These are phyloP conservation scores for Rhipidura dahli DNA, from an alignment of 2,113 vertebrate species.

Conservation along the genomic window DNA sequence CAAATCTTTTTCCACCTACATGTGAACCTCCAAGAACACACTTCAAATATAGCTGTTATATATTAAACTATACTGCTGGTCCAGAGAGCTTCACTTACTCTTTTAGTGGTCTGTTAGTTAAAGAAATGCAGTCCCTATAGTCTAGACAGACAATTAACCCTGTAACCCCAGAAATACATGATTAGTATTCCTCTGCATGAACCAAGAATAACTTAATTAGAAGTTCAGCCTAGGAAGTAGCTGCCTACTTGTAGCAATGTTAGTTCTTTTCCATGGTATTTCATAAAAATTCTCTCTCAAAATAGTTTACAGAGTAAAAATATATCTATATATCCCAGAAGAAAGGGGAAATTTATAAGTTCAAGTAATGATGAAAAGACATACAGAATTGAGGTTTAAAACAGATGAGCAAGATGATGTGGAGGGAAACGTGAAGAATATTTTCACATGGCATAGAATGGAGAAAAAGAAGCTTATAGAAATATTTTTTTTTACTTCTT, in stretches of 20 bases:
- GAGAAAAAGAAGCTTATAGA: not conserved
- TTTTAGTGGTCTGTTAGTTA: not conserved
- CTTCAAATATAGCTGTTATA: not conserved
- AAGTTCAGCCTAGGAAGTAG: not conserved
- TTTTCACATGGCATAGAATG: not conserved
- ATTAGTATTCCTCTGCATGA: not conserved
- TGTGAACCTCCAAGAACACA: not conserved
- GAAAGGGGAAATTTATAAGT: not conserved
- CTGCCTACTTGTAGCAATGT: not conserved
- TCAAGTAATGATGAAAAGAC: slow-evolving; percentile 14
- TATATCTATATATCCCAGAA: not conserved
- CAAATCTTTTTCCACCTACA: not conserved
- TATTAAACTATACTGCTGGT: not conserved
- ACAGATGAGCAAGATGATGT: not conserved
- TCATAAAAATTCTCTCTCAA: not conserved
- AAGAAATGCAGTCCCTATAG: not conserved
- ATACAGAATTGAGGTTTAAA: not conserved
- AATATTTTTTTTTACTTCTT: not conserved
- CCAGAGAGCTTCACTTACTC: not conserved
- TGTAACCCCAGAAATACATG: not conserved
- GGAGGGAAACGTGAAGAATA: not conserved
- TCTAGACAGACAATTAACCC: slow-evolving; percentile 37
- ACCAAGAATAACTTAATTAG: slow-evolving; percentile 19
- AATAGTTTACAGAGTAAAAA: not conserved
- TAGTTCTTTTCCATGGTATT: not conserved